Conservation (phyloP, 1,140 invertebrate genomes). For the Pogonognathellus flavescens region DNA sequence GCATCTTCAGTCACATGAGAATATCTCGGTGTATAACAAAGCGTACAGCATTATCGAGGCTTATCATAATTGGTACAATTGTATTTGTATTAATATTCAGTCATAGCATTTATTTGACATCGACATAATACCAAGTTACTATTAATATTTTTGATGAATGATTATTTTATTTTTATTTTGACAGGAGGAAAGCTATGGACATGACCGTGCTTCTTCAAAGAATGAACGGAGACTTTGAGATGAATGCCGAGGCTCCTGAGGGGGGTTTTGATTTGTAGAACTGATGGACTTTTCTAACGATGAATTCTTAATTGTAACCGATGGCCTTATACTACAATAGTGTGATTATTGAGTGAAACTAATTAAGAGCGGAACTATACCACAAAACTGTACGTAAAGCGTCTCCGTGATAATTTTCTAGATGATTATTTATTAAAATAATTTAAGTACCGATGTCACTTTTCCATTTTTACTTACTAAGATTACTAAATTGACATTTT, state of each 20-base stretch:
- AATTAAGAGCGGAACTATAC: too few relatives aligned
- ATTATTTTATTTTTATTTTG: neutral
- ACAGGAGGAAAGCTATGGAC: neutral
- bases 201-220: neutral
- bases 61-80: conserved; percentile 75
- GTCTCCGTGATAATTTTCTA: too few relatives aligned
- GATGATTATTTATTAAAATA: too few relatives aligned
- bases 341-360: too few relatives aligned
- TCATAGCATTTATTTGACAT: neutral
- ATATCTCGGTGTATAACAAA: conserved; percentile 87
- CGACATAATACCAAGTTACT: too few relatives aligned
- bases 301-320: too few relatives aligned
- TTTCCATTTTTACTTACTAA: too few relatives aligned
- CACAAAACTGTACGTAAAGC: too few relatives aligned
- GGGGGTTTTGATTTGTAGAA: conserved; percentile 11
- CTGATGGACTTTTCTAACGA: too few relatives aligned
- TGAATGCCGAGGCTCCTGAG: neutral
- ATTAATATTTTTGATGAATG: neutral
- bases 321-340: too few relatives aligned
- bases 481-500: too few relatives aligned
- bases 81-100: neutral
- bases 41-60: conserved; percentile 84
- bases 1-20: conserved; percentile 80
- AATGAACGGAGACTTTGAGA: neutral
- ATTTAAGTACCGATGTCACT: too few relatives aligned